Conservation (phyloP, 2,113 vertebrate species). For the Chroicocephalus ridibundus region DNA sequence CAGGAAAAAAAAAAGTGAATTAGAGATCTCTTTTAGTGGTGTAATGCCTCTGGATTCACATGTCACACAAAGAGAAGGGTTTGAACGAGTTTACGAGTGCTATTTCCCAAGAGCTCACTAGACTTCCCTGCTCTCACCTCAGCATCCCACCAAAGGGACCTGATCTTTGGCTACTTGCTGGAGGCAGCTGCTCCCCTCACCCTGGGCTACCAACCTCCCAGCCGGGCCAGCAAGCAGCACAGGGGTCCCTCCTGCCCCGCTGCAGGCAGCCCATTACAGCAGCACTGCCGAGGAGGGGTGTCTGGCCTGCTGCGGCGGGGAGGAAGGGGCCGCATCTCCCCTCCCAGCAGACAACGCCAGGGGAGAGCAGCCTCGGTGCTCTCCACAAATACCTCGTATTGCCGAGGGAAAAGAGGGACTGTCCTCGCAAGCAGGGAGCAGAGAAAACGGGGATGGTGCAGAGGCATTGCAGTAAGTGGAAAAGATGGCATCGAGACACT, state of each 20-base stretch:
- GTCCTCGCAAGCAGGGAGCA: background rate
- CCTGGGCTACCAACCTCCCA: background rate
- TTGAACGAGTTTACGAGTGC: background rate
- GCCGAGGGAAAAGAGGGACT: background rate
- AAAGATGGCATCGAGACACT: background rate
- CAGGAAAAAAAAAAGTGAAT: background rate
- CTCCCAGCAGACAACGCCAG: background rate
- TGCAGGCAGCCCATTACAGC: background rate
- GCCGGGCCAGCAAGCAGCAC: background rate
- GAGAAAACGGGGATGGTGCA: background rate
- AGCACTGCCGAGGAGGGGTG: background rate
- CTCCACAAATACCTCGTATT: background rate
- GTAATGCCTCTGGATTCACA: background rate
- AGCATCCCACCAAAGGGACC: background rate
- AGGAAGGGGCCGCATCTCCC: background rate
- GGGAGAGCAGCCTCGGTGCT: background rate
- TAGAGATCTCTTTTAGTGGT: background rate
- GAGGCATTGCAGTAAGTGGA: background rate
- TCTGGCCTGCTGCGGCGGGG: rapidly evolving
- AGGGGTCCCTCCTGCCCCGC: background rate
- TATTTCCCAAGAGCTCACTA: background rate
- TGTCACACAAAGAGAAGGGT: background rate
- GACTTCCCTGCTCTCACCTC: background rate
- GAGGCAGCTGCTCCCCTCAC: background rate
- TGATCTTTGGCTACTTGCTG: background rate